Percentiles rank a stretch among this genome's conserved stretches.
Evolutionary conservation across 2,797 vertebrate genomes (phyloP).

Genomic region (Hephaestus fuliginosus): DNA sequence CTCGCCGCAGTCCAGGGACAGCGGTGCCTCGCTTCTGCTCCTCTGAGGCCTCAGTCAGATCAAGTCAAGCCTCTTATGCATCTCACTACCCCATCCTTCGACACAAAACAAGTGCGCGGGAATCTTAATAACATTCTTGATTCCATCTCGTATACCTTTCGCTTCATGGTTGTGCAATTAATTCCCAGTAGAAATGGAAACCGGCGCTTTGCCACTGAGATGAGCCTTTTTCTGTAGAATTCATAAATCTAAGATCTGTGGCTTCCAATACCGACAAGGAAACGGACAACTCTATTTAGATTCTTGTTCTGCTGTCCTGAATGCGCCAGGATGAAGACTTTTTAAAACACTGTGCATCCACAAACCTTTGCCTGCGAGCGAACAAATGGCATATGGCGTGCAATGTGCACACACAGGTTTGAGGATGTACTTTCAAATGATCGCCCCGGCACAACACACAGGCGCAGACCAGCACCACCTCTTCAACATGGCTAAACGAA

Average conservation of each 20-base stretch:
- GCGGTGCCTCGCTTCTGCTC: slow-evolving; percentile 48
- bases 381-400: slow-evolving; percentile 58
- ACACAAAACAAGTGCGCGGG: slow-evolving; percentile 61
- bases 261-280: slow-evolving; percentile 39
- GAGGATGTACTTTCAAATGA: slow-evolving; percentile 70
- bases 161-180: slow-evolving; percentile 59
- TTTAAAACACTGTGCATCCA: slow-evolving; percentile 28
- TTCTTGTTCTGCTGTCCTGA: slow-evolving; percentile 39
- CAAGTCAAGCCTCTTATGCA: slow-evolving; percentile 61
- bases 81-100: slow-evolving; percentile 57
- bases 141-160: slow-evolving; percentile 63
- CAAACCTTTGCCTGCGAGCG: slow-evolving; percentile 28
- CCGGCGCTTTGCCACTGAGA: slow-evolving; percentile 52
- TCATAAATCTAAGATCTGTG: slow-evolving; percentile 67
- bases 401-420: slow-evolving; percentile 48
- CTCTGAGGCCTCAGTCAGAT: slow-evolving; percentile 71
- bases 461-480: slow-evolving; percentile 53
- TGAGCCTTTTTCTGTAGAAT: slow-evolving; percentile 54
- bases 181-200: slow-evolving; percentile 75
- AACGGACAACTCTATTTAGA: slow-evolving; percentile 64
- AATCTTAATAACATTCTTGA: slow-evolving; percentile 77
- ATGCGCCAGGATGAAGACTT: slow-evolving; percentile 35
- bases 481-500: slow-evolving; percentile 69
- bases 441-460: slow-evolving; percentile 49
- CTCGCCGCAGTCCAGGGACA: slow-evolving; percentile 65